Percentiles rank a stretch among this genome's conserved stretches.
phyloP scores from a whole-genome alignment of 2,113 vertebrate species.

The Misgurnus anguillicaudatus region DNA sequence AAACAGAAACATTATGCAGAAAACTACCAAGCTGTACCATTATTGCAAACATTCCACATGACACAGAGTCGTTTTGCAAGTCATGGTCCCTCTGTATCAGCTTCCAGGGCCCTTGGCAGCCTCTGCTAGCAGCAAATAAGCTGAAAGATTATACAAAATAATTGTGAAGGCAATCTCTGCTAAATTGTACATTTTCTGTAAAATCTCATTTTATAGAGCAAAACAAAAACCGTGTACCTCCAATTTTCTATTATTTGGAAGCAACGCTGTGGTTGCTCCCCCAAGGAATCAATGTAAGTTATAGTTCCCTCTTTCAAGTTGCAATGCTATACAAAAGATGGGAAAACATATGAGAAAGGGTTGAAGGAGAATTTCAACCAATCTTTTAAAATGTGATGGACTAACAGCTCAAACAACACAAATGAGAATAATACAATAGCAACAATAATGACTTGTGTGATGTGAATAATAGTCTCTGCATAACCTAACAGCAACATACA shows the following conservation, averaged over 20 bases:
- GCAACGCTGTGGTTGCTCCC: slow-evolving; percentile 3
- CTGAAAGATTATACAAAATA: slow-evolving; percentile 10
- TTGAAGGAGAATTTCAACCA: slow-evolving; percentile 1
- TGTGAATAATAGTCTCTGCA: not conserved
- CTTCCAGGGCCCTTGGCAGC: slow-evolving; percentile 1
- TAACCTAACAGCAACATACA: not conserved
- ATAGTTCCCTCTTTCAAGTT: not conserved
- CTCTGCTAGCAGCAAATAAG: slow-evolving; percentile 1
- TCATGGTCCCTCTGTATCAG: not conserved
- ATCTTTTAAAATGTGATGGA: slow-evolving; percentile 1
- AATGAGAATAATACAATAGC: not conserved
- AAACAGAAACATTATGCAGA: not conserved
- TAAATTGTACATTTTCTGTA: not conserved
- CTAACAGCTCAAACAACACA: not conserved
- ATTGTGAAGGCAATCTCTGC: not conserved
- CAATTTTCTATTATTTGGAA: not conserved
- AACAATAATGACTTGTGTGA: slow-evolving; percentile 7
- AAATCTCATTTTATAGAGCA: slow-evolving; percentile 3
- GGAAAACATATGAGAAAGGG: slow-evolving; percentile 2
- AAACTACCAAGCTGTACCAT: not conserved
- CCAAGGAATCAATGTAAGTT: not conserved
- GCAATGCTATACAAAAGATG: not conserved
- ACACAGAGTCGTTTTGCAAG: not conserved
- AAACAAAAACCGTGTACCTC: not conserved
- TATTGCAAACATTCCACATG: not conserved